Base-by-base conservation (phyloP, 2,113 vertebrate genomes). In the Puffinus mauretanicus region DNA sequence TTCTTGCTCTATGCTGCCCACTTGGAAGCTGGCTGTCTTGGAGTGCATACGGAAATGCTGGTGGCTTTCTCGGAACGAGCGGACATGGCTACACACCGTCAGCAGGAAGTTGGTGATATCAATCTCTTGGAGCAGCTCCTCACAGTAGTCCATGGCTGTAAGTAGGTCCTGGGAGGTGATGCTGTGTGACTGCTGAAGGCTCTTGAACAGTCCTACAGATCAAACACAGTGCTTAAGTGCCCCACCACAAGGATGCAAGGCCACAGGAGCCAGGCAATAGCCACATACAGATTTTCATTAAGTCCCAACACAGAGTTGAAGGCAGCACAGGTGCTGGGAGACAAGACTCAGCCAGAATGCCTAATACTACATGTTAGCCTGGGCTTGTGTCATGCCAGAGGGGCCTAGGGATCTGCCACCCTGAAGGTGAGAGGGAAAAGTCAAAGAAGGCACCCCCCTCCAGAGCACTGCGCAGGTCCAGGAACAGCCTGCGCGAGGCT, bases 71-170 rank as follows among this genome's bases (percentile, higher is more conserved):
- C 97, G 95, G 91, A 99, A 99, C 0, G 94, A 96, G 70, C 98
- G 97, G 29, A 99, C 98, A 8, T 99, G 99, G 91, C 99, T 99
- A 84, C 99, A 99, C n/a, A 99, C 98, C 0, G 99, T 99, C 64
- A 99, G 98, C 86, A 99, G 98, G 93, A 99, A 99, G 82, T 98
- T 96, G 26, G 99, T 99, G 98, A 99, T 98, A 91, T 99, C 99
- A 6, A 99, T 98, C 97, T 99, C 99, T 95, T 99, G 99, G 17
- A 99, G 98, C 7, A 99, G 98, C 82, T 99, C 99, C 94, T 99
- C 99, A 94, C 99, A 99, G 97, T 99, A 99, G 96, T 99, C 99
- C 97, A 99, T 98, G 14, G 99, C 99, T 65, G 98, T 98, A 77
- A 99, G 98, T 17, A 99, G 86, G 51, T 99, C 99, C 95, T 99